phyloP scores from a whole-genome alignment of 2,113 vertebrate species.

The Indri indri region DNA sequence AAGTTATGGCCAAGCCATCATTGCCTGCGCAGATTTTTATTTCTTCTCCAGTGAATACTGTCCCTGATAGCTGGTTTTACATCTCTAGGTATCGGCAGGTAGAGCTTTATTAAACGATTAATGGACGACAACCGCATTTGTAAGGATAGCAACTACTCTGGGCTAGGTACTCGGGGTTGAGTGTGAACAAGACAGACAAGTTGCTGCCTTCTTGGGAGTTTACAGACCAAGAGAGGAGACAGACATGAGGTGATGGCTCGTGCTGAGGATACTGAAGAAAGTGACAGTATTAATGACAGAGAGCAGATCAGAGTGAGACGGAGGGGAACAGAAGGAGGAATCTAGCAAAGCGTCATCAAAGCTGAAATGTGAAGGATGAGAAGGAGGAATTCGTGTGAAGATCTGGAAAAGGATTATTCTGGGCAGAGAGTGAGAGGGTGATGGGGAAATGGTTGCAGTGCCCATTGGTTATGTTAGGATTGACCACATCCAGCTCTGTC shows the following conservation, averaged over 20 bases:
- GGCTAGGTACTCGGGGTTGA: neutral
- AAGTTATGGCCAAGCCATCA: neutral
- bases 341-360: neutral
- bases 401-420: neutral
- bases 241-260: neutral
- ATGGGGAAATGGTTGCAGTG: neutral
- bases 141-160: neutral
- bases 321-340: neutral
- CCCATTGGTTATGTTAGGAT: neutral
- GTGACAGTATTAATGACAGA: neutral
- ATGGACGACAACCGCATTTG: neutral
- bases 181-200: neutral
- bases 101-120: neutral
- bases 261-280: neutral
- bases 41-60: neutral
- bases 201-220: neutral
- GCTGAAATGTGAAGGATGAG: neutral
- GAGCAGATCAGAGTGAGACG: neutral
- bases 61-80: neutral
- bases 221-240: neutral
- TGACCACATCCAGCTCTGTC: neutral
- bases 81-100: neutral
- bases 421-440: no score
- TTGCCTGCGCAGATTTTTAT: neutral
- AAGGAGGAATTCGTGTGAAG: neutral